phyloP scores from a whole-genome alignment of 2,797 vertebrate genomes.

The Cirrhinus molitorella region DNA sequence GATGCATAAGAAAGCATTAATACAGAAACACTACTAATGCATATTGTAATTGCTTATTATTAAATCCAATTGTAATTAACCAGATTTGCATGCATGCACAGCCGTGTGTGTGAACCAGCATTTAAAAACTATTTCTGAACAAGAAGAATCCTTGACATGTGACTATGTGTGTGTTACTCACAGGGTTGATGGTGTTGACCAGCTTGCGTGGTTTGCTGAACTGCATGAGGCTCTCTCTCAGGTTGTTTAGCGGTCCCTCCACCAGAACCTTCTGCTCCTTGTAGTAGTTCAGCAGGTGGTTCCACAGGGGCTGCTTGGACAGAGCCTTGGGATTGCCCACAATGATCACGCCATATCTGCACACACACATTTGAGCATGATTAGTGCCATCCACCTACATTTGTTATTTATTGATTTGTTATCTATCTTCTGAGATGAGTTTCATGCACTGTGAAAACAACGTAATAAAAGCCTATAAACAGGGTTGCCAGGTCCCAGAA shows the following conservation, averaged over 20 bases:
- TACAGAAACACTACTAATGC: neutral
- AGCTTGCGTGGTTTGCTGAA: conserved; percentile 99
- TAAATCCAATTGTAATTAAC: neutral
- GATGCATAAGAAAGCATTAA: neutral
- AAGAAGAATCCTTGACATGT: neutral
- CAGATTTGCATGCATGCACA: neutral
- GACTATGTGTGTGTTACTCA: conserved; percentile 70
- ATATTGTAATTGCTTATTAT: neutral
- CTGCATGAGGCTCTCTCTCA: conserved; percentile 98
- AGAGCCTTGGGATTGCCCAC: conserved; percentile 98
- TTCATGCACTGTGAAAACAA: too few species aligned
- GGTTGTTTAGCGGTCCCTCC: conserved; percentile 97
- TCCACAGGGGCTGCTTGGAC: conserved; percentile 98
- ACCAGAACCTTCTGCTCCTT: conserved; percentile 99
- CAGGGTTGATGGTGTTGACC: conserved; percentile 98
- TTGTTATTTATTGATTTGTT: too few species aligned
- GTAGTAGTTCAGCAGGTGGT: conserved; percentile 98
- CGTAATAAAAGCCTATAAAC: too few species aligned
- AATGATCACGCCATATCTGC: conserved; percentile 96
- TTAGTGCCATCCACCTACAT: neutral
- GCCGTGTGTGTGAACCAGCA: neutral
- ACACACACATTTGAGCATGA: conserved; percentile 40
- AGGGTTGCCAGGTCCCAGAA: too few species aligned
- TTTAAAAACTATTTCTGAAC: neutral
- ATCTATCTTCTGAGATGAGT: too few species aligned